Conservation (phyloP, 1,140 invertebrate genomes). For the Drosophila neocordata region DNA sequence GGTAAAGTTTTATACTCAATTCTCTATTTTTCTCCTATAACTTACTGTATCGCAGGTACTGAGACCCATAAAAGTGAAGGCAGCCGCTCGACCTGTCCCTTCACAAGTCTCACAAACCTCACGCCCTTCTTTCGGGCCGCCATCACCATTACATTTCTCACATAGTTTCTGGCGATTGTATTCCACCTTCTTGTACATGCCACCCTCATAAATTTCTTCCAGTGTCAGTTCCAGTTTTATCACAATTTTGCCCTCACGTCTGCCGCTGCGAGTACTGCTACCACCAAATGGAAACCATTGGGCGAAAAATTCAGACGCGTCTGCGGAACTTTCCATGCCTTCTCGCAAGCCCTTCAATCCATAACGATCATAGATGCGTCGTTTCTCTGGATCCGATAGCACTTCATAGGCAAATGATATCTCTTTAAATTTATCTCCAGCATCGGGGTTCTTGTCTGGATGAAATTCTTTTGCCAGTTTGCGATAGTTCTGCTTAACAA, state of each 20-base stretch:
- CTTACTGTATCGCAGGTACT: slow-evolving; percentile 66
- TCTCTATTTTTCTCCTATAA: neutral
- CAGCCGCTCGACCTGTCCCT: slow-evolving; percentile 56
- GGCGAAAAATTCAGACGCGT: slow-evolving; percentile 85
- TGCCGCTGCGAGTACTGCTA: slow-evolving; percentile 29
- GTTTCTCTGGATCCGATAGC: slow-evolving; percentile 88
- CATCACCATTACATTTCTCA: slow-evolving; percentile 91
- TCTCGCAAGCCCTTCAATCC: slow-evolving; percentile 92
- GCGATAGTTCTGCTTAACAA: slow-evolving; percentile 87
- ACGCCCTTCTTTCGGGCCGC: slow-evolving; percentile 88
- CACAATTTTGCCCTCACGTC: slow-evolving; percentile 62
- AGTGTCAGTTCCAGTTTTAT: slow-evolving; percentile 88
- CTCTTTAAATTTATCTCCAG: slow-evolving; percentile 94
- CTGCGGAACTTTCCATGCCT: slow-evolving; percentile 86
- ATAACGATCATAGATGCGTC: slow-evolving; percentile 89
- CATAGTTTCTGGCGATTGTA: slow-evolving; percentile 93
- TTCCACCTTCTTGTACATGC: slow-evolving; percentile 90
- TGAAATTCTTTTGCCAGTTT: slow-evolving; percentile 94
- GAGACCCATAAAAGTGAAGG: slow-evolving; percentile 68
- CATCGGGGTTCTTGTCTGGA: slow-evolving; percentile 92
- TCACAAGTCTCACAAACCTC: slow-evolving; percentile 55
- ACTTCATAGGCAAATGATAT: slow-evolving; percentile 95
- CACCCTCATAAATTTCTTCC: slow-evolving; percentile 95
- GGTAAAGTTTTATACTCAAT: neutral
- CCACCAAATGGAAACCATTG: slow-evolving; percentile 84